phyloP scores from a whole-genome alignment of 92 coral and sea anemone species.

The Phenganax stokvisi region DNA sequence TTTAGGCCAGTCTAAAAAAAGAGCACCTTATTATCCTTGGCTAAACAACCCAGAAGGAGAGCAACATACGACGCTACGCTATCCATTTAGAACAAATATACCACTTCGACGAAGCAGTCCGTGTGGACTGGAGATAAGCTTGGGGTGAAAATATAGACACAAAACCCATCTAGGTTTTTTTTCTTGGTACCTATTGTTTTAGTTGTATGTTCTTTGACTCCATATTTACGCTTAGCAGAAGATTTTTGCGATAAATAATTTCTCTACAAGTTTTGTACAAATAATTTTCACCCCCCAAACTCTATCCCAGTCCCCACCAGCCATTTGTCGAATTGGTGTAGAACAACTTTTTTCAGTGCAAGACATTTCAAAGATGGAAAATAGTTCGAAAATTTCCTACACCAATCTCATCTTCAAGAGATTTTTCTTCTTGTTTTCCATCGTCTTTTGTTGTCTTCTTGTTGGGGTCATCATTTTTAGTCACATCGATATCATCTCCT shows the following conservation, averaged over 20 bases:
- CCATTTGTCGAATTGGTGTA: too few species aligned
- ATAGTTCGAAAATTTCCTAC: constrained; percentile 51
- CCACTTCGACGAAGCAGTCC: constrained; percentile 39
- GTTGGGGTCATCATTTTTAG: constrained; percentile 59
- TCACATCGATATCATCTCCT: constrained; percentile 86
- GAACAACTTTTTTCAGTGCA: too few species aligned
- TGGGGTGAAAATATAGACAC: too few species aligned
- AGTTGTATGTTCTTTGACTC: too few species aligned
- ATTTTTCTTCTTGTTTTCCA: constrained; percentile 46
- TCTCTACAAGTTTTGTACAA: too few species aligned
- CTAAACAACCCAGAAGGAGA: constrained; percentile 75
- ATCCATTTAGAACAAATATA: constrained; percentile 29
- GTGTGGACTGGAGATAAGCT: constrained; percentile 45
- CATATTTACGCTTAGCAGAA: too few species aligned
- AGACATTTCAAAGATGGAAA: too few species aligned
- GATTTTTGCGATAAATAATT: too few species aligned
- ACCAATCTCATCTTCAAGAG: constrained; percentile 84
- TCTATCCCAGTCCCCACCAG: too few species aligned
- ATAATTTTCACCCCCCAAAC: too few species aligned
- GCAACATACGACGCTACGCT: constrained; percentile 97
- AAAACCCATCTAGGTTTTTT: too few species aligned
- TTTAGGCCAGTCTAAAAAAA: neutral
- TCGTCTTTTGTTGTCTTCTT: constrained; percentile 31
- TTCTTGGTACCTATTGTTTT: too few species aligned
- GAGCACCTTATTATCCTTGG: constrained; percentile 79